Evolutionary conservation across 2,797 vertebrate genomes (phyloP), one percentile per base, ranked within the genome.

Genomic region (Schizothorax lantsangensis): DNA sequence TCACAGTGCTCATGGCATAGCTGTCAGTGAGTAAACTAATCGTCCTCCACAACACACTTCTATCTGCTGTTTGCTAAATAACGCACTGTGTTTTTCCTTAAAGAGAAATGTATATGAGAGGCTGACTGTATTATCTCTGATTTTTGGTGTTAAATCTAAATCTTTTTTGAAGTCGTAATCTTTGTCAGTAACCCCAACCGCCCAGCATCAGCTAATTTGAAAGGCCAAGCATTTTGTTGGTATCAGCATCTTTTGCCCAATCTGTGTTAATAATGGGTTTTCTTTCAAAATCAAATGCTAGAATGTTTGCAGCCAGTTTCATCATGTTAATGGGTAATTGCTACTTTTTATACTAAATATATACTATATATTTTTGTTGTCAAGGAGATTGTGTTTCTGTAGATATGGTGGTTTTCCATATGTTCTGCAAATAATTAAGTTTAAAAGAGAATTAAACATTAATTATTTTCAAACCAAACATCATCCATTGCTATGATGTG

Each of bases 21-120:
- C 79, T 87, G 66, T 69, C 68, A 43, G 72, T 73, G 54, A 68
- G 57, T 80, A 54, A 79, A 72, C 45, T 73, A 73, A 62, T 5
- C 36, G 75, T 85, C 62, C 33, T 11, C 8, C 10, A 66, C 40
- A 72, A 62, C 40, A 81, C 83, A 84, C 59, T 64, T 84, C 73
- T 77, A 9, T 81, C 79, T 66, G 59, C 40, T 62, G 54, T 47
- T 30, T 47, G 14, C 26, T 30, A 66, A 64, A 83, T 74, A 83
- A 33, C 11, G 8, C n/a, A 14, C 30, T 2, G n/a, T 59, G n/a
- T 83, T 54, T 36, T 30, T 7, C 26, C 36, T 40, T 57, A 23
- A 64, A 30, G n/a, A 14, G 52, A 78, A 30, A 36, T 74, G 15
- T 26, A 47, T 4, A 47, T 23, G 10, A 62, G 11, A 49, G 30